Evolutionary conservation across 2,113 vertebrate species (phyloP).

Genomic region (Fulmarus glacialis): DNA sequence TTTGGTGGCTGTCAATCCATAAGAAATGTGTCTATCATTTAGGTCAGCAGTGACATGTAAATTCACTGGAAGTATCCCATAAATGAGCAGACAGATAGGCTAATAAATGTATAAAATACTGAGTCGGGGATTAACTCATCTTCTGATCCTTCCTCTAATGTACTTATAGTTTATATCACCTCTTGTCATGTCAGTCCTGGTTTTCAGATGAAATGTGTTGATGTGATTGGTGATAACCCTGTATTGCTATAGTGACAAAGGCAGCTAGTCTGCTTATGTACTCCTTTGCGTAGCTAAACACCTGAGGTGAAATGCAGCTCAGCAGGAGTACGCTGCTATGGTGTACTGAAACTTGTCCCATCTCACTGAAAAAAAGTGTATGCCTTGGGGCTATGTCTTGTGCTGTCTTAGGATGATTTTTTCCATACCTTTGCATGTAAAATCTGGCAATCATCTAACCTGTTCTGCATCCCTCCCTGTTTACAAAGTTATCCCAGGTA

Average conservation of each 20-base stretch:
- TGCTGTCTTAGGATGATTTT: background rate
- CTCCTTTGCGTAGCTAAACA: background rate
- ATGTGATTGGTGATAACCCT: background rate
- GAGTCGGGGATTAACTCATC: background rate
- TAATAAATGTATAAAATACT: background rate
- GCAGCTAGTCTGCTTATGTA: background rate
- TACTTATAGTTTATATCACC: background rate
- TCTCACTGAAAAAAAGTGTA: background rate
- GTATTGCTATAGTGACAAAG: background rate
- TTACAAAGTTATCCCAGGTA: background rate
- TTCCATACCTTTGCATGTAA: background rate
- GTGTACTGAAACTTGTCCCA: background rate
- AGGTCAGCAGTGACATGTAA: background rate
- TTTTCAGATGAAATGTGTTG: background rate
- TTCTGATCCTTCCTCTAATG: background rate
- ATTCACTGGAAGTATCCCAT: background rate
- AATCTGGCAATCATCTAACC: background rate
- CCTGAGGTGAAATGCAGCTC: background rate
- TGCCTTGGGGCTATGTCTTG: background rate
- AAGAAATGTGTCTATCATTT: background rate
- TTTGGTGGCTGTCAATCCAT: background rate
- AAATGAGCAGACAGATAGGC: background rate
- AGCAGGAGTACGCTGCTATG: accelerated
- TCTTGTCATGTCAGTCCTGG: background rate
- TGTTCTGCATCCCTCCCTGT: background rate